Base-by-base conservation (phyloP, 2,113 vertebrate genomes). In the Siniperca knerii region DNA sequence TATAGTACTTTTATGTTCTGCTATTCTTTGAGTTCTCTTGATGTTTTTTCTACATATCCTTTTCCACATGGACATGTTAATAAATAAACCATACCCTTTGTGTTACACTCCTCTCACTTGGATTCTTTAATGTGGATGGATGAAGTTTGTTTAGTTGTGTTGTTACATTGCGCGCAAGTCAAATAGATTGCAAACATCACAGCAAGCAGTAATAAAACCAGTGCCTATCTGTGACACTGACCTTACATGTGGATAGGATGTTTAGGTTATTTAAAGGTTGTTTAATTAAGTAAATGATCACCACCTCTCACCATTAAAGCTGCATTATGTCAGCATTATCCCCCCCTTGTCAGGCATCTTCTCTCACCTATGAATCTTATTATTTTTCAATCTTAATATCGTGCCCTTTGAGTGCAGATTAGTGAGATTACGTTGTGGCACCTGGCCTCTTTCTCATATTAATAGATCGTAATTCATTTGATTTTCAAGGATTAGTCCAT, bases 401-500 rank as follows among this genome's bases (percentile, higher is more conserved):
- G 54, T 54, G 37, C 44, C 55, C 21, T 58, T 74, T 42, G 21
- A 52, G 60, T 25, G 61, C 20, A 60, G 84, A 67, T 79, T 75
- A 44, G 20, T n/a, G 54, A 50, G 70, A 64, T 69, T 75, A 35
- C 37, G 13, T 29, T 21, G 35, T 6, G 46, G 46, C 46, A 44
- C 15, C 33, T 52, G 15, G 1, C 55, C 40, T 48, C 4, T 57
- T 73, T 77, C 46, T 60, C 33, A 60, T 40, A 52, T 68, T 25
- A 65, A 25, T 60, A 48, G 29, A 62, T 60, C 12, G 25, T 69
- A 76, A 75, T 52, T 79, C 6, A 40, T 72, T 73, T 68, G 11
- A 73, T 84, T 72, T 68, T 37, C 18, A 72, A 42, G 29, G 20
- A 66, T 67, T 61, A 46, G 13, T 66, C 25, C 25, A 46, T 20